phyloP scores from a whole-genome alignment of 2,888 invertebrate genomes.

The Graphium colonna region DNA sequence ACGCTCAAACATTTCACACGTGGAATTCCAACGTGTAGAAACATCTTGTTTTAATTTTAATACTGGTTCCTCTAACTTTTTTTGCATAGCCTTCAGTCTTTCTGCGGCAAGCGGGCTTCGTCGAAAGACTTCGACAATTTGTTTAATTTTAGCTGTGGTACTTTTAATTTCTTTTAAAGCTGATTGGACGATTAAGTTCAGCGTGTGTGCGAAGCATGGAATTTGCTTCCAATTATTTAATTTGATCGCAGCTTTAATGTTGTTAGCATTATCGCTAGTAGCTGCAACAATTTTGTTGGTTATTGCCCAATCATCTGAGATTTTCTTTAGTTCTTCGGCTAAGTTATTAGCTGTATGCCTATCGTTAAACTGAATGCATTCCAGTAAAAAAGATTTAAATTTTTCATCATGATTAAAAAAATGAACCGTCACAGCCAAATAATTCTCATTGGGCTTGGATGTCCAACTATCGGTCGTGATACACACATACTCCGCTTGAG shows the following conservation, averaged over 20 bases:
- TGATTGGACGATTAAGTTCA: slow-evolving; percentile 14
- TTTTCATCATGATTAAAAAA: background rate
- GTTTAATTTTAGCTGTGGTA: slow-evolving; percentile 7
- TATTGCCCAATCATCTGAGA: background rate
- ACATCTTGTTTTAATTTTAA: slow-evolving; percentile 35
- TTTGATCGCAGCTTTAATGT: slow-evolving; percentile 23
- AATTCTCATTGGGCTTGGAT: slow-evolving; percentile 9
- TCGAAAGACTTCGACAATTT: slow-evolving; percentile 29
- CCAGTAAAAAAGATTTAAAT: slow-evolving; percentile 20
- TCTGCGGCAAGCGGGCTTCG: slow-evolving; percentile 20
- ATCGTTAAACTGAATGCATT: slow-evolving; percentile 22
- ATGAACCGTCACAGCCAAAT: too few species aligned
- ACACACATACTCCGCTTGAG: slow-evolving; percentile 23
- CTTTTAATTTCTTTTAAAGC: background rate
- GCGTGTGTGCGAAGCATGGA: slow-evolving; percentile 14
- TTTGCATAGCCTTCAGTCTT: slow-evolving; percentile 27
- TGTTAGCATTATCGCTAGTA: slow-evolving; percentile 23
- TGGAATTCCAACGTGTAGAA: slow-evolving; percentile 32
- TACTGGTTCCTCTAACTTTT: slow-evolving; percentile 23
- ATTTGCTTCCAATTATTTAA: slow-evolving; percentile 11
- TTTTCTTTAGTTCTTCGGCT: slow-evolving; percentile 10
- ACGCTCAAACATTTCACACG: slow-evolving; percentile 27
- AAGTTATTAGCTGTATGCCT: slow-evolving; percentile 21
- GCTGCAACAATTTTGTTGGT: background rate
- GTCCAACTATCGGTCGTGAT: slow-evolving; percentile 24